Evolutionary conservation across 2,888 invertebrate species (phyloP).

Genomic region (Andrena bicolor): DNA sequence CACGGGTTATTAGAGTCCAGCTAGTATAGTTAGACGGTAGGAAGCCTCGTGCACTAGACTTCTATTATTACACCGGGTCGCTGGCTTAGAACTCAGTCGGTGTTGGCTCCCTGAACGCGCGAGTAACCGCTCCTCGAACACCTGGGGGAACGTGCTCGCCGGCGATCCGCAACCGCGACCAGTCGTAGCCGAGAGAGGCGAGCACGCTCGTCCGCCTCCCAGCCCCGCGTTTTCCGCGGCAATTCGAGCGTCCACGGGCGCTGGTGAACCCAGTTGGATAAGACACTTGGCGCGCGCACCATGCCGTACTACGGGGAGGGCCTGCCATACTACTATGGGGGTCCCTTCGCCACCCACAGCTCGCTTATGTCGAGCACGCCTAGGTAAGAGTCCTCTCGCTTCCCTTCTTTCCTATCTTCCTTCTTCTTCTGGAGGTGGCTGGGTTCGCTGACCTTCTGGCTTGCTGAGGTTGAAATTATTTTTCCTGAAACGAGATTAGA

Average conservation of each 20-base stretch:
- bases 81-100: constrained; percentile 84
- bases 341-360: constrained; percentile 82
- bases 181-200: constrained; percentile 43
- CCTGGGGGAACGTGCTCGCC: constrained; percentile 73
- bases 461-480: too few species aligned
- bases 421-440: neutral
- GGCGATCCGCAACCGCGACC: constrained; percentile 42
- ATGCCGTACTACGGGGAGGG: constrained; percentile 84
- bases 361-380: constrained; percentile 83
- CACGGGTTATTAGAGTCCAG: constrained; percentile 75
- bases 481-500: too few species aligned
- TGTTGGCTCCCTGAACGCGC: constrained; percentile 84
- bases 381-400: constrained; percentile 76
- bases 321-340: constrained; percentile 80
- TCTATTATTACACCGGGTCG: constrained; percentile 84
- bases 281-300: constrained; percentile 1
- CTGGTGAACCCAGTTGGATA: neutral
- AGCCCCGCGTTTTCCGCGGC: neutral
- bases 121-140: constrained; percentile 81
- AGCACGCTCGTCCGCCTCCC: constrained; percentile 15
- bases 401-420: neutral
- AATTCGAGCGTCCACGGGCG: neutral
- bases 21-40: constrained; percentile 81
- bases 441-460: neutral
- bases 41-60: constrained; percentile 82